phyloP scores from a whole-genome alignment of 2,888 invertebrate genomes.

The Mesoligia furuncula region DNA sequence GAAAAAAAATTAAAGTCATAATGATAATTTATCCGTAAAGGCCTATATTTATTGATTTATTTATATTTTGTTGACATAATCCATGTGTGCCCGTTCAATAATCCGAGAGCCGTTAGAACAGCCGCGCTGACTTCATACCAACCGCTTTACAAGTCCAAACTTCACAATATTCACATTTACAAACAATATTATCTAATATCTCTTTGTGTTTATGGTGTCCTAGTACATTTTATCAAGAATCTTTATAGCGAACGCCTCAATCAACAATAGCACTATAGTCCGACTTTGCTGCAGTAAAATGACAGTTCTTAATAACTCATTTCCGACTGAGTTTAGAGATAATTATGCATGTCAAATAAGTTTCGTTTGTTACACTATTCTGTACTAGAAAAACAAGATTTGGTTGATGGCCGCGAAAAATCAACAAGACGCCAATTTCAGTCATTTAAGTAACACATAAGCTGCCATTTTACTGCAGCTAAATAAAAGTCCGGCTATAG shows the following conservation, averaged over 20 bases:
- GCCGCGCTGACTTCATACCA: slow-evolving; percentile 33
- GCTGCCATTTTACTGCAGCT: no score
- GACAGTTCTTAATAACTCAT: no score
- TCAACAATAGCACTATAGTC: neutral
- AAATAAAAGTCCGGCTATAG: neutral
- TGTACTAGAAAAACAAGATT: no score
- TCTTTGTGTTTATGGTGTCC: slow-evolving; percentile 18
- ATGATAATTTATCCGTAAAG: slow-evolving; percentile 83
- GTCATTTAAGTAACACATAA: no score
- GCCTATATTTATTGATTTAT: slow-evolving; percentile 86
- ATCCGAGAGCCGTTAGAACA: slow-evolving; percentile 38
- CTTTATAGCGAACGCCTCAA: neutral
- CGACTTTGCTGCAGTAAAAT: no score
- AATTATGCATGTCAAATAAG: no score
- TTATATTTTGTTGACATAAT: slow-evolving; percentile 78
- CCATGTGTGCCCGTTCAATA: slow-evolving; percentile 72
- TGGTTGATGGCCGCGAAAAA: no score
- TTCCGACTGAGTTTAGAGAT: no score
- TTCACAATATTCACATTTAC: slow-evolving; percentile 33
- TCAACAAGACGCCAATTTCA: no score
- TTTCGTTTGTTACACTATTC: no score
- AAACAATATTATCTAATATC: slow-evolving; percentile 25
- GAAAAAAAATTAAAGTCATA: slow-evolving; percentile 43
- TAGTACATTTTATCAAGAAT: slow-evolving; percentile 19
- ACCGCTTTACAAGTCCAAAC: slow-evolving; percentile 21